phyloP scores from a whole-genome alignment of 1,140 invertebrate species.

The Latrodectus geometricus region DNA sequence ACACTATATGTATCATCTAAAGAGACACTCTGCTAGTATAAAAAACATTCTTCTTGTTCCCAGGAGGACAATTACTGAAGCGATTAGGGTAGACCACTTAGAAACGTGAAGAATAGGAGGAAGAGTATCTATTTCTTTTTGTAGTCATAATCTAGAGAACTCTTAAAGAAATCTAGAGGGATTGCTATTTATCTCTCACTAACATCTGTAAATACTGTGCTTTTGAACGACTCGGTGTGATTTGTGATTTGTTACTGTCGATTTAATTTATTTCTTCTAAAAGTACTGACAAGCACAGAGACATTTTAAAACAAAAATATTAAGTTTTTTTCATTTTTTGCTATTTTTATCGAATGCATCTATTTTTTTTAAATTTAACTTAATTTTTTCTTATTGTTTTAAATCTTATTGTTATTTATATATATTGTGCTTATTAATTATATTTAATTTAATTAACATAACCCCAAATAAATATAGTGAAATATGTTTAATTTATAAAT shows the following conservation, averaged over 20 bases:
- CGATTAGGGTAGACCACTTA: constrained; percentile 32
- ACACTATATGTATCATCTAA: neutral
- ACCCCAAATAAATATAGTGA: too few species aligned
- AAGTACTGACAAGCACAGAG: too few species aligned
- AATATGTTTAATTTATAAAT: too few species aligned
- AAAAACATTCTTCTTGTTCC: neutral
- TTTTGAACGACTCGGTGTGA: neutral
- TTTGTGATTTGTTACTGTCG: neutral
- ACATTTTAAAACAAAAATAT: too few species aligned
- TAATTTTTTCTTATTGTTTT: too few species aligned
- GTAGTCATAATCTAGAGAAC: neutral
- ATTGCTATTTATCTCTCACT: neutral
- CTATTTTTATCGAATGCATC: too few species aligned
- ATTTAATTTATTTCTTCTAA: too few species aligned
- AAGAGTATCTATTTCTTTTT: neutral
- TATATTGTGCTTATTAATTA: too few species aligned
- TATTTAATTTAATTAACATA: too few species aligned
- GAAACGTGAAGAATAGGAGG: constrained; percentile 4
- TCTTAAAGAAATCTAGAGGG: neutral
- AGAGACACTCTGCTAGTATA: neutral
- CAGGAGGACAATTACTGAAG: constrained; percentile 14
- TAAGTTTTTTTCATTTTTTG: too few species aligned
- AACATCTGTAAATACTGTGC: neutral
- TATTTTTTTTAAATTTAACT: too few species aligned
- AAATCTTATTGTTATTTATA: too few species aligned